Evolutionary conservation across 1,140 invertebrate genomes (phyloP), one percentile per base, ranked within the genome.

Genomic region (Psix sp.): DNA sequence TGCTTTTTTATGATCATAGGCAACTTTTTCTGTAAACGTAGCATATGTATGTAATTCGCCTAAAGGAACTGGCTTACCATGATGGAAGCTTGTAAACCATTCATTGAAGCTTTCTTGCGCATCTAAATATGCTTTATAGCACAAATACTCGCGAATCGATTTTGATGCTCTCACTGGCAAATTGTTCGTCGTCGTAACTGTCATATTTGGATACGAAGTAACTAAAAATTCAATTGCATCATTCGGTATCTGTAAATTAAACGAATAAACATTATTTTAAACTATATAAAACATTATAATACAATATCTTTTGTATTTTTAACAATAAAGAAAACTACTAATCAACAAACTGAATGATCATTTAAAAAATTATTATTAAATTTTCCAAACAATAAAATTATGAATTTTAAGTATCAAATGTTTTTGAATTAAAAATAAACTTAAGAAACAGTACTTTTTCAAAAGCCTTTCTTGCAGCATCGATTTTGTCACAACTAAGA

Each of bases 1-100:
- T 56, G 94, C 92, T 62, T 92, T 87, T 78, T 91, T 90, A 77
- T 97, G 95, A 82, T 98, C 94, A 80, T 93, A 90, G 4, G 94
- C 94, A 42, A 98, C 93, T 84, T 93, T 94, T 81, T 98, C 95
- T 0, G 95, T 93, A 77, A 97, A 98, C 20, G 91, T 91, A 3
- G 91, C 91, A 80, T 90, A 91, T 11, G 86, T 38, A 4, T 87
- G 77, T 36, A 92, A 80, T 5, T 88, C 83, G 38, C 91, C 89
- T 0, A 91, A 86, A 49, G 91, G 90, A 38, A 87, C 87, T 1
- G 96, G 96, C 84, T 93, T 92, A 0, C 90, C 91, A 79, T 94
- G 91, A 79, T 96, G 92, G 63, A 90, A 95, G 76, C 94, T 91
- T 54, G 92, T 90, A 72, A 95, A 95, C 96, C 96, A 98, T 77